A percentile compares a stretch with the other conserved stretches of the same genome.
Conservation (phyloP, 2,888 invertebrate genomes). For the Rhabditoides inermis region DNA sequence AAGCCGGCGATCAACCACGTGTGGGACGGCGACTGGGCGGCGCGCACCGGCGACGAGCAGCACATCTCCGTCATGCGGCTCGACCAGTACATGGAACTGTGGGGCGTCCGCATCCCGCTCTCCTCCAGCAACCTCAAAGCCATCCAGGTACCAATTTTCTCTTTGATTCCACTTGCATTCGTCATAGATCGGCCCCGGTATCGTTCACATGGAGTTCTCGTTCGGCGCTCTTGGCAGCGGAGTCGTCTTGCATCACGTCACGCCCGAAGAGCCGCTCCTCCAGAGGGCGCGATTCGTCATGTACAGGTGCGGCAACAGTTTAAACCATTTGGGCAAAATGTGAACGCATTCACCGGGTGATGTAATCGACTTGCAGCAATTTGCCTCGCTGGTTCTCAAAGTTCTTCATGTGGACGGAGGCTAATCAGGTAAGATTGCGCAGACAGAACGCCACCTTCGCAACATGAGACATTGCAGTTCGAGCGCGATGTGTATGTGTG, state of each 20-base stretch:
- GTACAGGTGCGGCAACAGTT: too few relatives aligned
- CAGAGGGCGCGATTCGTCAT: conserved; percentile 73
- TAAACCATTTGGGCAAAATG: too few relatives aligned
- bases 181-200: conserved; percentile 66
- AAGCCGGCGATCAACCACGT: conserved; percentile 54
- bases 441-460: neutral
- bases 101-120: conserved; percentile 26
- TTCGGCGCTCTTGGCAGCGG: conserved; percentile 58
- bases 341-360: too few relatives aligned
- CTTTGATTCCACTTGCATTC: conserved; percentile 56
- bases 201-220: conserved; percentile 66
- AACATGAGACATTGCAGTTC: conserved; percentile 60
- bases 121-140: conserved; percentile 30
- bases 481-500: conserved; percentile 76
- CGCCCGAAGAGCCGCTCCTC: conserved; percentile 69
- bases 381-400: conserved; percentile 64
- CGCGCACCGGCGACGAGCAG: conserved; percentile 54
- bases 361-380: too few relatives aligned
- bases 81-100: conserved; percentile 57
- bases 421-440: conserved; percentile 54
- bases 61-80: conserved; percentile 66
- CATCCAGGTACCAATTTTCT: conserved; percentile 52
- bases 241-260: conserved; percentile 69
- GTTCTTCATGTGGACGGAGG: conserved; percentile 65
- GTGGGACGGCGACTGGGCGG: conserved; percentile 64